Evolutionary conservation across 1,140 invertebrate species (phyloP).

Genomic region (Helicoverpa zea): DNA sequence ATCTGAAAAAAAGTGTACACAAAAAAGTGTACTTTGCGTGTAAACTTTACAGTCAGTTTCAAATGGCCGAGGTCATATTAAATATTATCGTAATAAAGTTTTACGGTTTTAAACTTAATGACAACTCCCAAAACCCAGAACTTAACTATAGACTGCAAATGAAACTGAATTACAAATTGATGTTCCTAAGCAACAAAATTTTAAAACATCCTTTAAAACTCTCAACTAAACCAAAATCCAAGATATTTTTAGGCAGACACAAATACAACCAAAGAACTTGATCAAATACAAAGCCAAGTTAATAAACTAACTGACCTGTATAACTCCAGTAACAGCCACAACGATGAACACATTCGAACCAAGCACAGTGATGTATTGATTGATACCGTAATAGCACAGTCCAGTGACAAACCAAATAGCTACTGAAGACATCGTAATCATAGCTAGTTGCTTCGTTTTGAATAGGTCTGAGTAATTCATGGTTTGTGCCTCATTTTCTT

Average conservation of each 20-base stretch:
- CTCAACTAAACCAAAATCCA: too few species aligned
- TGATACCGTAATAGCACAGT: conserved; percentile 63
- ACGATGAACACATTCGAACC: conserved; percentile 61
- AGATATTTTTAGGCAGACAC: too few species aligned
- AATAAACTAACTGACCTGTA: conserved; percentile 62
- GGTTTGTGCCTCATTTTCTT: background rate
- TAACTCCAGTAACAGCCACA: conserved; percentile 57
- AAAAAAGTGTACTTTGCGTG: too few species aligned
- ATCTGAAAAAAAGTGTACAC: conserved; percentile 49
- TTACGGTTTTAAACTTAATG: too few species aligned
- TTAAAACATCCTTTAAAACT: background rate
- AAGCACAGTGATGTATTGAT: conserved; percentile 63
- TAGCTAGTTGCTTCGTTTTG: conserved; percentile 53
- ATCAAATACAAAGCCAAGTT: too few species aligned
- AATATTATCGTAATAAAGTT: too few species aligned
- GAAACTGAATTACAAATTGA: too few species aligned
- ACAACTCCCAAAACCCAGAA: too few species aligned
- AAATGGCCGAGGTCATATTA: too few species aligned
- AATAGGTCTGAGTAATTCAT: conserved; percentile 62
- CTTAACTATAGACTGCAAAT: too few species aligned
- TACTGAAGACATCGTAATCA: conserved; percentile 53
- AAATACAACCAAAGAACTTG: too few species aligned
- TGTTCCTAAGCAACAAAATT: background rate
- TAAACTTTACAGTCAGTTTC: too few species aligned
- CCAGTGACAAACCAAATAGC: conserved; percentile 58